Conservation (phyloP, 2,113 vertebrate genomes). For the Ameiurus melas region DNA sequence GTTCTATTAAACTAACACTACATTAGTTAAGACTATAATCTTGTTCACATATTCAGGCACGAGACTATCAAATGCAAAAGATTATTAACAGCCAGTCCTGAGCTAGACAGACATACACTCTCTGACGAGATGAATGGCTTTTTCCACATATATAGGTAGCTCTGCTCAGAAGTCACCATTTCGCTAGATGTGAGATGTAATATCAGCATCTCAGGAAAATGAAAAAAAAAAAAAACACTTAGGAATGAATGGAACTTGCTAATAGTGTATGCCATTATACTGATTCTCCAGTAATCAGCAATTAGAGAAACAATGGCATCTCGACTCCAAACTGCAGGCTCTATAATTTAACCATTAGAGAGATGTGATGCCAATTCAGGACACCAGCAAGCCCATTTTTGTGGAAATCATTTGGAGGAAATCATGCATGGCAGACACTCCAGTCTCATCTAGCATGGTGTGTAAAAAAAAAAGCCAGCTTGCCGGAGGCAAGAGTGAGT, state of each 20-base stretch:
- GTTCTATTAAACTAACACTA: neutral
- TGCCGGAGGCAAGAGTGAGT: neutral
- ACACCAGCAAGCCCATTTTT: neutral
- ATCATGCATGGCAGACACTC: neutral
- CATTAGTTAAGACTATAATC: neutral
- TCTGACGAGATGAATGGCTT: neutral
- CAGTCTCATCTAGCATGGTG: neutral
- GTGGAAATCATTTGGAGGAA: constrained; percentile 5
- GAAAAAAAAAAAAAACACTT: neutral
- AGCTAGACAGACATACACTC: neutral
- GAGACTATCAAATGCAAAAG: neutral
- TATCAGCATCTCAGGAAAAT: neutral
- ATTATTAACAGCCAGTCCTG: neutral
- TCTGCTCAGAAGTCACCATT: neutral
- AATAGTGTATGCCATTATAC: neutral
- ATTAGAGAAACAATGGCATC: constrained; percentile 8
- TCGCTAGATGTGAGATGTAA: neutral
- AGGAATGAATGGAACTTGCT: neutral
- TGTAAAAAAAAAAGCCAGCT: neutral
- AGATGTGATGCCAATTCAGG: neutral
- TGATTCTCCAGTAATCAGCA: neutral
- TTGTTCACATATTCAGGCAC: neutral
- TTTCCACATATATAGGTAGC: neutral
- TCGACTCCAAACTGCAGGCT: neutral
- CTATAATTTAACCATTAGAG: constrained; percentile 30